Percentiles rank a stretch among this genome's conserved stretches.
Evolutionary conservation across 2,888 invertebrate species (phyloP).

Genomic region (Operophtera brumata): DNA sequence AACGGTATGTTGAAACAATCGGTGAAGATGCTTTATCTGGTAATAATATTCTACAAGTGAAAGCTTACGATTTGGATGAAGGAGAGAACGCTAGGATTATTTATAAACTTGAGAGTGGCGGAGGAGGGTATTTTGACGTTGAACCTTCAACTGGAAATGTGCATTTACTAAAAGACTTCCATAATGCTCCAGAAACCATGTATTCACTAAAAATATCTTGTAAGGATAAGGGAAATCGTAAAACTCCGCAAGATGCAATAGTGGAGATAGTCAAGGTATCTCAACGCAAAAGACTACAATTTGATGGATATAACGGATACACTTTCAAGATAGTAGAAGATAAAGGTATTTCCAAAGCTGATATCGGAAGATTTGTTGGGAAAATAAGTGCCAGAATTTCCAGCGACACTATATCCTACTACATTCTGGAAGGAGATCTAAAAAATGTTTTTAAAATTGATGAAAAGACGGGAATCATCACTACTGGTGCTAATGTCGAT

Average conservation of each 20-base stretch:
- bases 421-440: slow-evolving; percentile 90
- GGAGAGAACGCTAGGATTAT: slow-evolving; percentile 92
- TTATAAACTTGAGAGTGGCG: slow-evolving; percentile 89
- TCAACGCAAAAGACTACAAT: slow-evolving; percentile 86
- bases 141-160: slow-evolving; percentile 90
- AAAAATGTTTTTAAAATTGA: slow-evolving; percentile 90
- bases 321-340: slow-evolving; percentile 92
- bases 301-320: slow-evolving; percentile 88
- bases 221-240: slow-evolving; percentile 89
- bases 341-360: slow-evolving; percentile 82
- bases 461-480: slow-evolving; percentile 88
- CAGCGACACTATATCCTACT: slow-evolving; percentile 85
- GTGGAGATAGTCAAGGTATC: slow-evolving; percentile 90
- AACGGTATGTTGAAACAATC: slow-evolving; percentile 89
- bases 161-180: slow-evolving; percentile 83
- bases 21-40: slow-evolving; percentile 84
- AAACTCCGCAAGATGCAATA: slow-evolving; percentile 86
- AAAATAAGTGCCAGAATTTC: slow-evolving; percentile 83
- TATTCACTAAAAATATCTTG: slow-evolving; percentile 89
- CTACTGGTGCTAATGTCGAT: slow-evolving; percentile 89
- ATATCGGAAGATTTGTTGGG: slow-evolving; percentile 87
- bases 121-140: slow-evolving; percentile 89
- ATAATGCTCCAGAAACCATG: slow-evolving; percentile 83
- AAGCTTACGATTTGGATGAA: slow-evolving; percentile 92
- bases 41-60: slow-evolving; percentile 85